Evolutionary conservation across 2,888 invertebrate genomes (phyloP), one percentile per base, ranked within the genome.

Genomic region (Bugulina stolonifera): DNA sequence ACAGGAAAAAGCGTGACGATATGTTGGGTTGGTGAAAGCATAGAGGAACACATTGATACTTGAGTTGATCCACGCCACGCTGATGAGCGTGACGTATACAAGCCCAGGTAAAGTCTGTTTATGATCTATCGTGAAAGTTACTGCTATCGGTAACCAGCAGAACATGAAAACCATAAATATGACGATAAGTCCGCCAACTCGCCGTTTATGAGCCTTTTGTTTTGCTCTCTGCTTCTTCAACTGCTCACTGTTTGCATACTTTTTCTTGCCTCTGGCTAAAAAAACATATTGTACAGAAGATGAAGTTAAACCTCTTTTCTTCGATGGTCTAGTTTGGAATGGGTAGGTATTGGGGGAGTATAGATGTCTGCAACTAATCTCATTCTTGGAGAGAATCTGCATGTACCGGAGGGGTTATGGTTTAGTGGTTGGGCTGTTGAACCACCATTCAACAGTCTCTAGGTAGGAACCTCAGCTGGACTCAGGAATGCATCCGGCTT

Each of bases 61-160:
- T 14, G 64, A 64, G n/a, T 64, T 64, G 18, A 64, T 64, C 64
- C 64, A 64, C 18, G 64, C 64, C 32, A 64, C 64, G 64, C 32
- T 32, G 64, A 64, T 64, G 1, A 64, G n/a, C 14, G 64, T 34
- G 18, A 64, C 64, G 27, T 64, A 64, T 2, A 64, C 64, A 3
- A 64, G 32, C 18, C 64, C 64, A 14, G 64, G 64, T 34, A 64
- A 32, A 5, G 10, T 22, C 32, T 64, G 64, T n/a, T 64, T 64
- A 32, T 64, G 32, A n/a, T 64, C 64, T 14, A 64, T 64, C 5
- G 64, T 64, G 34, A 64, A 64, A 2, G 64, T 64, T 2, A 64
- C 32, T 29, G 64, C 64, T 5, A 64, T 64, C 5, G 64, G 64
- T 18, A 64, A n/a, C 64, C 64, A 64, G 32, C 64, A 64, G 5